Base-by-base conservation (phyloP, 2,888 invertebrate species). In the Hoplodrina ambigua region DNA sequence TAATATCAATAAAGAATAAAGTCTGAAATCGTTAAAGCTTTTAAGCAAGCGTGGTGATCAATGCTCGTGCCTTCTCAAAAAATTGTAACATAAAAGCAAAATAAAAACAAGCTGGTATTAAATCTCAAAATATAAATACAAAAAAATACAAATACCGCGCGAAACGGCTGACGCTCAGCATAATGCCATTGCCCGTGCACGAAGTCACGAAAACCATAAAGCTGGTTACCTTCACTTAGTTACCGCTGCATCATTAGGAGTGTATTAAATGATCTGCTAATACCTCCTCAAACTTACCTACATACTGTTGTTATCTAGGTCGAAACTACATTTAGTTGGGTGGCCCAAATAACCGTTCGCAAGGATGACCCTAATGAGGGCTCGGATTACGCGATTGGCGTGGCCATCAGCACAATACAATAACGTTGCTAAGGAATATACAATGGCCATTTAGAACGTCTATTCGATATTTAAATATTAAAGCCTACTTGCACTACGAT, bases 291-390 rank as follows among this genome's bases (percentile, higher is more conserved):
- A 75, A 67, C 68, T 53, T 30, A 72, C 77, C 70, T 19, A 56
- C 8, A 49, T 13, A 46, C 6, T 6, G 13, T n/a, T 64, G 33
- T 64, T 78, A 75, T 73, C 79, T 75, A 78, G 79, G 79, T 61
- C 65, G n/a, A 44, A 53, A 68, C 53, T 44, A 44, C 75, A 63
- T 79, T 54, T 56, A 64, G 55, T 79, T 41, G 49, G 20, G 66
- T n/a, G 68, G 11, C 68, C 75, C 63, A 60, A 76, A 79, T 74
- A 74, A 63, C 68, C 49, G 53, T 74, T 79, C 19, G 11, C 60
- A n/a, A 50, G 58, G 79, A 79, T 77, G 76, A 80, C 76, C 76
- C n/a, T 80, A 80, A 80, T 80, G 80, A 80, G 53, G 25, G 25
- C 52, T 50, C 25, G 46, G 80, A 80, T 77, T 58, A 77, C 53